A percentile compares a stretch with the other conserved stretches of the same genome.
Evolutionary conservation across 2,113 vertebrate species (phyloP).

Genomic region (Raja brachyura): DNA sequence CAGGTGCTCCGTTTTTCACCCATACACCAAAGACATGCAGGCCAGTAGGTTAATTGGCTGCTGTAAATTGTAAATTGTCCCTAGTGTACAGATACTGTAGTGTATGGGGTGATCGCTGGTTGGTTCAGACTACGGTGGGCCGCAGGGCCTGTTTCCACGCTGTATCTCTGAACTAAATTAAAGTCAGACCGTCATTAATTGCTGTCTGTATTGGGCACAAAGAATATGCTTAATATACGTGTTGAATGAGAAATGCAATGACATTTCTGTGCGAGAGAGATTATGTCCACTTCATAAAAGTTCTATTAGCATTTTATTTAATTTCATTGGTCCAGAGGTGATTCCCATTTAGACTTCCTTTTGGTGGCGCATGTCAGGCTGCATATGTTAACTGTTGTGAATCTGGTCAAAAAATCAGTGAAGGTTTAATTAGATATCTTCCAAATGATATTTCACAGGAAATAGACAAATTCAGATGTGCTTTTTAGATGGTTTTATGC

Average conservation of each 20-base stretch:
- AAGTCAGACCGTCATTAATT: neutral
- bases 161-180: too few relatives aligned
- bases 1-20: too few relatives aligned
- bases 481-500: neutral
- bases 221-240: neutral
- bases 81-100: too few relatives aligned
- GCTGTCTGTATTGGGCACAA: neutral
- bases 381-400: neutral
- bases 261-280: neutral
- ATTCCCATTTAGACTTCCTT: neutral
- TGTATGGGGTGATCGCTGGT: too few relatives aligned
- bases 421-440: slow-evolving; percentile 13
- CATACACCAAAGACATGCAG: too few relatives aligned
- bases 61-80: too few relatives aligned
- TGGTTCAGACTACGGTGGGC: too few relatives aligned
- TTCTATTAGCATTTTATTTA: neutral
- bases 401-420: neutral
- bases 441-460: slow-evolving; percentile 1
- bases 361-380: neutral
- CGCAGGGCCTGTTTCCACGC: too few relatives aligned
- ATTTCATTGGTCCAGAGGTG: neutral
- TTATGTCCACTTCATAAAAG: neutral
- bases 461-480: neutral
- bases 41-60: too few relatives aligned
- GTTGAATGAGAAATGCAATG: neutral